Percentiles rank a stretch among this genome's conserved stretches.
phyloP scores from a whole-genome alignment of 2,888 invertebrate genomes.

The Bellardia bayeri region DNA sequence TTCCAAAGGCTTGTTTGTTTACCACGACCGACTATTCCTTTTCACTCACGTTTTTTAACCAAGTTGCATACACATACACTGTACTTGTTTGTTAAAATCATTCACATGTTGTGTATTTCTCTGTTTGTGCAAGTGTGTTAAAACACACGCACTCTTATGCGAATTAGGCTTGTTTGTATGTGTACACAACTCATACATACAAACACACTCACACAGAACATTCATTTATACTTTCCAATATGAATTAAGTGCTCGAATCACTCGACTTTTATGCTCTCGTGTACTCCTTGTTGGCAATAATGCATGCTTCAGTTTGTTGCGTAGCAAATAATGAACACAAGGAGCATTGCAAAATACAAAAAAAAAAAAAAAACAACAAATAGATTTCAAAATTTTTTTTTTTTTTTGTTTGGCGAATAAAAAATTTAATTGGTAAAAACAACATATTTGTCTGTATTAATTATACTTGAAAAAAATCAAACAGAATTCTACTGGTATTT shows the following conservation, averaged over 20 bases:
- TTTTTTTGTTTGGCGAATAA: slow-evolving; percentile 28
- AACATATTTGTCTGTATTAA: slow-evolving; percentile 68
- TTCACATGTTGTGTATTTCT: slow-evolving; percentile 4
- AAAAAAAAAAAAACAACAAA: slow-evolving; percentile 31
- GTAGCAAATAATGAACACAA: slow-evolving; percentile 65
- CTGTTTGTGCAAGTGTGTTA: not conserved
- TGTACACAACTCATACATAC: not conserved
- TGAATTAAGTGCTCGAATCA: slow-evolving; percentile 68
- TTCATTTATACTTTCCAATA: slow-evolving; percentile 66
- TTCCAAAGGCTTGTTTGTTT: no score
- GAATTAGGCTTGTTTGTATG: slow-evolving; percentile 49
- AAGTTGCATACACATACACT: not conserved
- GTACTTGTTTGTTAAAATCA: slow-evolving; percentile 50
- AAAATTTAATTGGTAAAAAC: slow-evolving; percentile 69
- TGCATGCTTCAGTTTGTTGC: slow-evolving; percentile 64
- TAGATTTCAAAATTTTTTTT: not conserved
- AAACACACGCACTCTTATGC: slow-evolving; percentile 47
- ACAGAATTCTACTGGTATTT: slow-evolving; percentile 45
- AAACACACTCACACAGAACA: slow-evolving; percentile 16
- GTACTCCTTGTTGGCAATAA: slow-evolving; percentile 59
- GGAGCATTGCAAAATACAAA: slow-evolving; percentile 23
- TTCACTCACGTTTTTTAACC: not conserved
- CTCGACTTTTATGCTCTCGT: slow-evolving; percentile 38
- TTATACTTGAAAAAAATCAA: slow-evolving; percentile 60
- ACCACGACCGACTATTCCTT: no score